Evolutionary conservation across 2,888 invertebrate genomes (phyloP), one percentile per base, ranked within the genome.

Genomic region (Coelinius sp.): DNA sequence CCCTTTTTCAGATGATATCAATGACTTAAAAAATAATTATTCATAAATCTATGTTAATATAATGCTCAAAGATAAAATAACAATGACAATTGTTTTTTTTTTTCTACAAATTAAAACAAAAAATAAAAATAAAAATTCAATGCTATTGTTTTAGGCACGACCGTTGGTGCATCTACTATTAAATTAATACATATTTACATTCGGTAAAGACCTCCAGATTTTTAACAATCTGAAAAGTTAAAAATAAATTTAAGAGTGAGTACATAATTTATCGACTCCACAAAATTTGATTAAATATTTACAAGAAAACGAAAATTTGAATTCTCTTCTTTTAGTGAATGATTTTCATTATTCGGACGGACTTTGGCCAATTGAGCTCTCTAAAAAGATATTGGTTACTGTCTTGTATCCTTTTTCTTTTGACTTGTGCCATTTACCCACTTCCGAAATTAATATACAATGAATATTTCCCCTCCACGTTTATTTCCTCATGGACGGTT

Each of bases 281-380:
- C n/a, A n/a, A n/a, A n/a, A n/a, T n/a, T n/a, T n/a, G n/a, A n/a
- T n/a, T 20, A 20, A 27, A 56, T 68, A 68, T 68, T 68, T 68
- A 68, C 68, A 68, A 44, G 41, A 41, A 38, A 41, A 27, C 17
- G 5, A 68, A 63, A 6, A 27, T 41, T 41, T 68, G 3, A 38
- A 8, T 25, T 27, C 14, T 68, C 41, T 44, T 38, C 31, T 66
- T 56, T 65, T 27, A 41, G 41, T 62, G 44, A 70, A 62, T 25
- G 70, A 71, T 68, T 63, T 70, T 27, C 69, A 70, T 67, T 77
- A 77, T 84, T 84, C 83, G 86, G 87, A 87, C 86, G 87, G 86
- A 87, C 82, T 87, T 83, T 79, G 79, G 82, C 84, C 84, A 82
- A 83, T 76, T 80, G 78, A 77, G 68, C 76, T 63, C 62, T 73